These are phyloP conservation scores for Drosophila subpulchrella DNA, from an alignment of 1,140 invertebrate genomes.

Conservation along the genomic window DNA sequence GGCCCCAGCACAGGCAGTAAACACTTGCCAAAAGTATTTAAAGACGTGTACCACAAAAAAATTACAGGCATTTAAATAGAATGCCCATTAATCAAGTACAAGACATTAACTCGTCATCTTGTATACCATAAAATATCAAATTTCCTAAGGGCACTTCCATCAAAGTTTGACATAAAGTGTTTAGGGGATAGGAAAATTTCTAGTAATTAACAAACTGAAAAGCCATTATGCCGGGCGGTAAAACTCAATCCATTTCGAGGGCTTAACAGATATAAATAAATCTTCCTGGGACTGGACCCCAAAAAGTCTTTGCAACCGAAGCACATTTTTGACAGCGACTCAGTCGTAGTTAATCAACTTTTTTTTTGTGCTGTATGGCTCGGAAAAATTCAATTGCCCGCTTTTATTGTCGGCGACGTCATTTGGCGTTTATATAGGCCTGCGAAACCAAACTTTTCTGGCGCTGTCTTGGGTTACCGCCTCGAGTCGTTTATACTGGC, in stretches of 20 bases:
- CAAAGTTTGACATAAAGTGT: constrained; percentile 9
- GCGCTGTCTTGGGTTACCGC: constrained; percentile 38
- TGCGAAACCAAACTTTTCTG: constrained; percentile 31
- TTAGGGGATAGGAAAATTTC: constrained; percentile 1
- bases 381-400: constrained; percentile 49
- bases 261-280: constrained; percentile 38
- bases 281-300: constrained; percentile 12
- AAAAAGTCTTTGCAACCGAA: constrained; percentile 15
- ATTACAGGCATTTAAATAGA: constrained; percentile 37
- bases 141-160: constrained; percentile 17
- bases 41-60: constrained; percentile 2
- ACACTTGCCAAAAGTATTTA: constrained; percentile 36
- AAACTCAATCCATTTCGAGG: constrained; percentile 22
- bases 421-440: constrained; percentile 32
- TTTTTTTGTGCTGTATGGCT: constrained; percentile 39
- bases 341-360: constrained; percentile 53
- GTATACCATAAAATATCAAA: constrained; percentile 38
- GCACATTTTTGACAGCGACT: constrained; percentile 28
- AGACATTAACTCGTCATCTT: constrained; percentile 31
- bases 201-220: constrained; percentile 42
- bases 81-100: constrained; percentile 39
- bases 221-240: constrained; percentile 1
- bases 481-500: constrained; percentile 48
- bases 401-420: constrained; percentile 48
- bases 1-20: constrained; percentile 11